A percentile compares a stretch with the other conserved stretches of the same genome.
These are phyloP conservation scores for Chironomus striatipennis DNA, from an alignment of 1,140 invertebrate species.

Conservation along the genomic window DNA sequence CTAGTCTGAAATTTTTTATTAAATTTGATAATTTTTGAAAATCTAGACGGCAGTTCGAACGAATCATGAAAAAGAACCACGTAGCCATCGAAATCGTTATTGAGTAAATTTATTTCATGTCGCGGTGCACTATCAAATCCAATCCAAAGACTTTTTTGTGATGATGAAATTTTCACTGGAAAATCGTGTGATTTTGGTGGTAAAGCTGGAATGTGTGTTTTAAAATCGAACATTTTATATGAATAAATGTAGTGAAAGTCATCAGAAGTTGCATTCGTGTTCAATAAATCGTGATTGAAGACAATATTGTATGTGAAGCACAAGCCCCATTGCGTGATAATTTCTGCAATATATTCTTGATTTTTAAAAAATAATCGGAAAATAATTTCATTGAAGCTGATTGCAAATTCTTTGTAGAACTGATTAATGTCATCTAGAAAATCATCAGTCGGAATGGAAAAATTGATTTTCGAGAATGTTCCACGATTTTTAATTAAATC, in stretches of 20 bases:
- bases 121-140: too few species aligned
- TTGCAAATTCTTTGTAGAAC: not conserved
- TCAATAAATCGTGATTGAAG: not conserved
- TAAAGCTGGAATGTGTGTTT: too few species aligned
- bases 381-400: not conserved
- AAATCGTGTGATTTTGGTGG: not conserved
- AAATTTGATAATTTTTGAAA: not conserved
- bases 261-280: not conserved
- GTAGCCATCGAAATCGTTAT: constrained; percentile 37
- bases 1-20: not conserved
- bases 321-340: not conserved
- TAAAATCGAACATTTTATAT: too few species aligned
- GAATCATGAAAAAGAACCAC: not conserved
- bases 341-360: not conserved
- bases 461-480: not conserved
- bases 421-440: not conserved
- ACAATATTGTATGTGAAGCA: not conserved
- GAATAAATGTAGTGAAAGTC: not conserved
- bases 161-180: not conserved
- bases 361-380: not conserved
- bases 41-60: not conserved
- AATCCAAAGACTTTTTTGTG: not conserved
- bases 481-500: not conserved
- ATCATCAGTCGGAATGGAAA: not conserved
- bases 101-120: not conserved